Evolutionary conservation across 2,888 invertebrate genomes (phyloP).

Genomic region (Mylabris sibirica): DNA sequence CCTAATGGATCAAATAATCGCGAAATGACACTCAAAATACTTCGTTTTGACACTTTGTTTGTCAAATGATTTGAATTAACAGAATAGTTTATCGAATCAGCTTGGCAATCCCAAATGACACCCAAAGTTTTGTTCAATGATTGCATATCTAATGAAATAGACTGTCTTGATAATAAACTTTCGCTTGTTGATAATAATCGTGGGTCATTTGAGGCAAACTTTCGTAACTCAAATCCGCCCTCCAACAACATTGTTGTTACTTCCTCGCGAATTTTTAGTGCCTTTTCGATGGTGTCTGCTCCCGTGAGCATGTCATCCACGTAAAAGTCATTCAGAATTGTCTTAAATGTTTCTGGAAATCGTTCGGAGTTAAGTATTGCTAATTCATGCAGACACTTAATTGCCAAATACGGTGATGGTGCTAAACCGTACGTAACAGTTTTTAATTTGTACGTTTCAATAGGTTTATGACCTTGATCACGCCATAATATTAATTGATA

Average conservation of each 20-base stretch:
- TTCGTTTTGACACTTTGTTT: slow-evolving; percentile 24
- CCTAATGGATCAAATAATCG: slow-evolving; percentile 43
- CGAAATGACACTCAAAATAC: slow-evolving; percentile 31
- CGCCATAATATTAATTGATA: too few relatives aligned
- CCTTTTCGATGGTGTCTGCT: slow-evolving; percentile 20
- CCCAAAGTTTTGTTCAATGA: slow-evolving; percentile 23
- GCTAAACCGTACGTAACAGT: slow-evolving; percentile 39
- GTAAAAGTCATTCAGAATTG: not conserved
- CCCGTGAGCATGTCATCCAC: not conserved
- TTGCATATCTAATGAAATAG: slow-evolving; percentile 15
- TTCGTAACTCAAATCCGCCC: slow-evolving; percentile 28
- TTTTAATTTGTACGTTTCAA: slow-evolving; percentile 26
- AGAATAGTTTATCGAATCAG: slow-evolving; percentile 21
- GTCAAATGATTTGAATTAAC: slow-evolving; percentile 17
- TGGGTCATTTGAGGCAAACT: slow-evolving; percentile 34
- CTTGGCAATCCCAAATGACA: slow-evolving; percentile 26
- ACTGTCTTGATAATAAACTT: not conserved
- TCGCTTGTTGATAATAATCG: not conserved
- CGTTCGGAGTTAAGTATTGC: slow-evolving; percentile 25
- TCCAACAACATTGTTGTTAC: slow-evolving; percentile 27
- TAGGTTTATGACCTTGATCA: not conserved
- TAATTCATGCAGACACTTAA: slow-evolving; percentile 35
- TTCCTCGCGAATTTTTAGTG: slow-evolving; percentile 36
- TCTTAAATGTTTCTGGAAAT: slow-evolving; percentile 26
- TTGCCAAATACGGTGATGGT: slow-evolving; percentile 38